A percentile compares a stretch with the other conserved stretches of the same genome.
Conservation (phyloP, 2,888 invertebrate species). For the Conchocele bisecta region DNA sequence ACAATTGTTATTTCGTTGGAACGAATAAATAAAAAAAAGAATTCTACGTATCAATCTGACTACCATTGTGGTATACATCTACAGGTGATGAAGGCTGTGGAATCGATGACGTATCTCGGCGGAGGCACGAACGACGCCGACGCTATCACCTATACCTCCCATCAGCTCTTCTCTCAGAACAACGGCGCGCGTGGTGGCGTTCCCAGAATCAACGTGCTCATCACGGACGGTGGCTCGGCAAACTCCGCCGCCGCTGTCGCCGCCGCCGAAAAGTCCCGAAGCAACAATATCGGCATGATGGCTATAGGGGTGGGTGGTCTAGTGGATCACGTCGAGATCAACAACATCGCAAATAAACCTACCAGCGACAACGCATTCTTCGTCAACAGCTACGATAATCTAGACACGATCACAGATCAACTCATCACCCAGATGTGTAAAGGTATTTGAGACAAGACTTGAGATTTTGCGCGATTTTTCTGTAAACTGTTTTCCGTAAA, state of each 20-base stretch:
- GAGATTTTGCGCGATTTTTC: no score
- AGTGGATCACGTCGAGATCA: slow-evolving; percentile 60
- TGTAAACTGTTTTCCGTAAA: no score
- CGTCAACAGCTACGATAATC: slow-evolving; percentile 63
- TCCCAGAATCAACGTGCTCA: slow-evolving; percentile 63
- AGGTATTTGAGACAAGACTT: no score
- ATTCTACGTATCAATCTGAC: no score
- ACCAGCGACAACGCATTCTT: slow-evolving; percentile 60
- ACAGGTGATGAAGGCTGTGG: slow-evolving; percentile 60
- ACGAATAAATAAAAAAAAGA: no score
- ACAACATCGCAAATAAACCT: slow-evolving; percentile 64
- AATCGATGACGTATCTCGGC: slow-evolving; percentile 59
- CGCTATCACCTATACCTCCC: slow-evolving; percentile 60
- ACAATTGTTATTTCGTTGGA: no score
- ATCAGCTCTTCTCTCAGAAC: slow-evolving; percentile 61
- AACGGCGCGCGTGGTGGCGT: slow-evolving; percentile 65
- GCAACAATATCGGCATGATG: slow-evolving; percentile 60
- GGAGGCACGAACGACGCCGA: slow-evolving; percentile 73
- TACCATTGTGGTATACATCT: no score
- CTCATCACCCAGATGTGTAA: slow-evolving; percentile 62
- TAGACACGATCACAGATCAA: slow-evolving; percentile 59
- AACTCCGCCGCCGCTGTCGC: slow-evolving; percentile 51
- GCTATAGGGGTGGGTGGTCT: slow-evolving; percentile 67
- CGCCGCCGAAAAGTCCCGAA: slow-evolving; percentile 58
- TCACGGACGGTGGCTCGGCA: slow-evolving; percentile 64